Evolutionary conservation across 2,797 vertebrate species (phyloP).

Genomic region (Anniella stebbinsi): DNA sequence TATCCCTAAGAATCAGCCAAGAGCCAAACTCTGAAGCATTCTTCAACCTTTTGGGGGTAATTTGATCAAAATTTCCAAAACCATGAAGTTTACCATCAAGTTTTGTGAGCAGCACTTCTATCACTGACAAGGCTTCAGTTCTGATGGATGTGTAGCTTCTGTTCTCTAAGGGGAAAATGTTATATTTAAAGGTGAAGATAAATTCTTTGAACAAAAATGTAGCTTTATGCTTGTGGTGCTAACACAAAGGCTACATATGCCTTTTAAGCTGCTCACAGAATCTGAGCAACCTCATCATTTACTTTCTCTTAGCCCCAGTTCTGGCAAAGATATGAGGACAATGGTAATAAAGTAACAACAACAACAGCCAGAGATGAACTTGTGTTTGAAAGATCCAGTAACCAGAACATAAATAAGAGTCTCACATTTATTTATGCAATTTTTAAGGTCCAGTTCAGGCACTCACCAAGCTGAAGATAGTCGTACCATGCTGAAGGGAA

Average conservation of each 20-base stretch:
- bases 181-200: not conserved
- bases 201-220: not conserved
- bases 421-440: not conserved
- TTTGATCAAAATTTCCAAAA: not conserved
- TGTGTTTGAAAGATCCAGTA: not conserved
- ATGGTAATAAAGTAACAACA: not conserved
- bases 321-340: not conserved
- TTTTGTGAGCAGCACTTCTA: conserved; percentile 92
- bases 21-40: not conserved
- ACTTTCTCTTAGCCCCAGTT: not conserved
- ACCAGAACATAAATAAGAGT: not conserved
- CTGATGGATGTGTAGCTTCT: conserved; percentile 97
- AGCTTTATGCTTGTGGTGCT: not conserved
- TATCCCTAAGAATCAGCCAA: not conserved
- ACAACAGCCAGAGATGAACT: not conserved
- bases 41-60: not conserved
- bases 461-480: not conserved
- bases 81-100: conserved; percentile 86
- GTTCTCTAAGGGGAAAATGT: conserved; percentile 85
- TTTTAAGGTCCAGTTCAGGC: not conserved
- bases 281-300: not conserved
- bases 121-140: conserved; percentile 93
- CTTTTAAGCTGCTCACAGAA: not conserved
- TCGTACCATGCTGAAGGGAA: not conserved
- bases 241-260: not conserved